phyloP scores from a whole-genome alignment of 1,140 invertebrate genomes.

The Triops longicaudatus region DNA sequence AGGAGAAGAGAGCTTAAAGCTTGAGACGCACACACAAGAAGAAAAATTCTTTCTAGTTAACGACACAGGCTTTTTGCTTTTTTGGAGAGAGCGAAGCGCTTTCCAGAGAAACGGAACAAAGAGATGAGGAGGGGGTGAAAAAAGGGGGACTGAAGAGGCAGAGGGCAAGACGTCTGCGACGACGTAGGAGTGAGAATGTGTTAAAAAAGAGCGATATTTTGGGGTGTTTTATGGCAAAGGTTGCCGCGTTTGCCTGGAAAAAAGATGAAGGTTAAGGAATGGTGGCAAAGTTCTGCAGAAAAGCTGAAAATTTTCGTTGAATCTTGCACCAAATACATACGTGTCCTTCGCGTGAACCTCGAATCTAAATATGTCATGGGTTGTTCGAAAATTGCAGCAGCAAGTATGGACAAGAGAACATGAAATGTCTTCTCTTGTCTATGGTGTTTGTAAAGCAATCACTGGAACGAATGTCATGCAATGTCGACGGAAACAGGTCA shows the following conservation, averaged over 20 bases:
- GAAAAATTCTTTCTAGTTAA: constrained; percentile 14
- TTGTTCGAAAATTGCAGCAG: no score
- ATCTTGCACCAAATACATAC: background rate
- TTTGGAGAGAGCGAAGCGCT: background rate
- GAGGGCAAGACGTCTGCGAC: background rate
- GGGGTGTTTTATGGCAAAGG: constrained; percentile 18
- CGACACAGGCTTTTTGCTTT: constrained; percentile 16
- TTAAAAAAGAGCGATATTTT: background rate
- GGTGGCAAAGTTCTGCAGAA: background rate
- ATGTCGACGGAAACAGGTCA: no score
- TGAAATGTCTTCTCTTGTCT: no score
- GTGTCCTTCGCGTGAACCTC: no score
- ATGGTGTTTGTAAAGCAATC: no score
- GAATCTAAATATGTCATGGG: no score
- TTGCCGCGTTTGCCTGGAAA: background rate
- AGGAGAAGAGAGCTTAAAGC: background rate
- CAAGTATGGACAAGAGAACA: no score
- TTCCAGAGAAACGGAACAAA: constrained; percentile 8
- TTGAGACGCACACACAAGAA: background rate
- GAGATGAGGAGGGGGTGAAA: background rate
- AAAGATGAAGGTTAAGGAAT: background rate
- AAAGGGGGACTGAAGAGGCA: background rate
- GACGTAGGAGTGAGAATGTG: constrained; percentile 10
- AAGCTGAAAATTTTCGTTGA: background rate
- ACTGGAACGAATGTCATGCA: no score